Percentiles rank a stretch among this genome's conserved stretches.
Evolutionary conservation across 2,888 invertebrate species (phyloP).

Genomic region (Temnothorax rugatulus): DNA sequence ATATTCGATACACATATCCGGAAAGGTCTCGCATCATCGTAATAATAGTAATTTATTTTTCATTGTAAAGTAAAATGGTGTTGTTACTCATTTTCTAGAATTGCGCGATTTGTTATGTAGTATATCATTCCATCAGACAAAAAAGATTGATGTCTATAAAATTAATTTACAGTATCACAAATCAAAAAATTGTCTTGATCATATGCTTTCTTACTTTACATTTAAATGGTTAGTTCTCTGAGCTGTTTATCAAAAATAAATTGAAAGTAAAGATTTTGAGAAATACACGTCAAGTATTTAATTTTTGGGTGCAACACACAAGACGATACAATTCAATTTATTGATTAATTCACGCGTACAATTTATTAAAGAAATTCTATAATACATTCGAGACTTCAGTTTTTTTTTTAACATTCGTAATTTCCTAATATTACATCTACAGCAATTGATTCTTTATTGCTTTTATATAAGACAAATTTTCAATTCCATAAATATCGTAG

Average conservation of each 20-base stretch:
- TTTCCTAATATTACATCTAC: background rate
- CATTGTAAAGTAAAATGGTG: background rate
- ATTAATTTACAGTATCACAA: background rate
- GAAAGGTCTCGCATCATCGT: background rate
- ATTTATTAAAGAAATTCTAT: background rate
- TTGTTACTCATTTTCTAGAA: background rate
- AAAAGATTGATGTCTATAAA: background rate
- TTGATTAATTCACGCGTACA: background rate
- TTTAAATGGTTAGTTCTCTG: background rate
- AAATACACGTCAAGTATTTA: background rate
- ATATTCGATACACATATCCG: background rate
- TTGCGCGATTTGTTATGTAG: background rate
- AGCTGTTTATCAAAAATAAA: background rate
- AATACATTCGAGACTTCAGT: background rate
- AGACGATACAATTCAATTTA: background rate
- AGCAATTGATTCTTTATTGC: background rate
- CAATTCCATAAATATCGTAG: background rate
- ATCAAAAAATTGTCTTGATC: background rate
- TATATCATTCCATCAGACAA: background rate
- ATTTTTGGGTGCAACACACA: background rate
- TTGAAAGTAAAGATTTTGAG: background rate
- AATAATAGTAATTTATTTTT: background rate
- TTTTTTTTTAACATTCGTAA: background rate
- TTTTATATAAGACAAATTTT: background rate
- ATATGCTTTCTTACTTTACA: background rate